Percentiles rank a stretch among this genome's conserved stretches.
Conservation (phyloP, 2,113 vertebrate genomes). For the Sinocyclocheilus anshuiensis region DNA sequence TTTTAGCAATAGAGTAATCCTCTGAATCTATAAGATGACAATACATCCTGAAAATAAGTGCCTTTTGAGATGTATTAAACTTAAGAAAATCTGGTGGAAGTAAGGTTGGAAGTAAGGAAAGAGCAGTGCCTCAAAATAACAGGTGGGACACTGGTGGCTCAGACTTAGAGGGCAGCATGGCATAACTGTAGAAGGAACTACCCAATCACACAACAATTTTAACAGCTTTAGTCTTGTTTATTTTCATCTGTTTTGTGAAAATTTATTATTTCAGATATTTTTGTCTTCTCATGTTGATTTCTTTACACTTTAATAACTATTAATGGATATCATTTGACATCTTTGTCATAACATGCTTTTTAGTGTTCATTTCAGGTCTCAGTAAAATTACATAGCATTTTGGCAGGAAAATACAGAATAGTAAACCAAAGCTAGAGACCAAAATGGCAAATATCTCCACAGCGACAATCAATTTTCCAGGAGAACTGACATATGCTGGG, state of each 20-base stretch:
- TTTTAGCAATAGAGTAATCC: no score
- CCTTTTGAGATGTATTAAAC: neutral
- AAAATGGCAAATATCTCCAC: slow-evolving; percentile 79
- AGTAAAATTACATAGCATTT: slow-evolving; percentile 76
- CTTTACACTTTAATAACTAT: neutral
- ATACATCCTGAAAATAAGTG: neutral
- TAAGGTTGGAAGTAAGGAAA: slow-evolving; percentile 4
- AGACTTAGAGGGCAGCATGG: slow-evolving; percentile 8
- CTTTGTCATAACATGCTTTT: slow-evolving; percentile 72
- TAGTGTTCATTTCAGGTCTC: slow-evolving; percentile 71
- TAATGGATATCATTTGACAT: slow-evolving; percentile 51
- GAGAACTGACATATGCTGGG: slow-evolving; percentile 76
- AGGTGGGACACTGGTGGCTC: neutral
- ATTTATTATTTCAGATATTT: neutral
- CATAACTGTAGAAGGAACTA: slow-evolving; percentile 15
- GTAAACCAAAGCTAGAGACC: slow-evolving; percentile 71
- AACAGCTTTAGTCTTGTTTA: neutral
- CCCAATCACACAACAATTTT: neutral
- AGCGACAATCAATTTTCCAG: slow-evolving; percentile 74
- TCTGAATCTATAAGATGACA: neutral
- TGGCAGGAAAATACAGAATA: slow-evolving; percentile 74
- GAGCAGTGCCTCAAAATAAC: neutral
- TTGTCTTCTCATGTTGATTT: neutral
- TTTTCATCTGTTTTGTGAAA: neutral
- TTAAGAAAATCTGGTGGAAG: neutral